Base-by-base conservation (phyloP, 2,888 invertebrate species). In the Chymomyza procnemis region DNA sequence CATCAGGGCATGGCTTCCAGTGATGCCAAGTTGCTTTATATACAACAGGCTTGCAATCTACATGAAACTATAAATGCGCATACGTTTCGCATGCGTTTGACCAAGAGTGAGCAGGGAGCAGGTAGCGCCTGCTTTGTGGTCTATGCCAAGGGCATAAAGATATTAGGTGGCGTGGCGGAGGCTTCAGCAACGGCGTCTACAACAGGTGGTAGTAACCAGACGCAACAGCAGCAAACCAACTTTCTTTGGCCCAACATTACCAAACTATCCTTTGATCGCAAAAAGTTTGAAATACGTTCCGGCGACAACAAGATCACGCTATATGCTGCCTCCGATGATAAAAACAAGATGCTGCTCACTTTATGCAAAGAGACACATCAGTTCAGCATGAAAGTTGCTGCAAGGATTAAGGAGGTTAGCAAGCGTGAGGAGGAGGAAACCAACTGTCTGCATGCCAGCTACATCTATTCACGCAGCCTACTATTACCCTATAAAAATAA, bases 231-330 rank as follows among this genome's bases (percentile, higher is more conserved):
- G 67, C 93, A 95, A 64, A 95, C 96, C 34, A 95, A 96, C 76
- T 98, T 98, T 89, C 94, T 97, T 67, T 99, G 99, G 99, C 96
- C 97, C 86, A 96, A 97, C 82, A 99, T 99, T 74, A 97, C 96
- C 74, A 98, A 98, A 92, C 92, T 99, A 18, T 96, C 96, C 90
- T 99, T 98, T 91, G 98, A 99, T 93, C 94, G 97, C 88, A 98
- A 98, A 92, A 99, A 98, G 91, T 98, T 99, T 91, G 98, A 98
- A 92, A 97, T 99, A 85, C 94, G 97, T 72, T 96, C 97, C 9
- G 95, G 96, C 66, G 97, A 97, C 87, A 95, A 95, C 82, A 96
- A 96, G 89, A 94, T 97, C 77, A 96, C 96, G 1, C 93, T 98
- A 74, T 99, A 96, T 91, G 96, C 98, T 3, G 95, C 95, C 64